These are phyloP conservation scores for Lytechinus variegatus DNA, from an alignment of 35 echinoderm and acorn worm species.

Conservation along the genomic window DNA sequence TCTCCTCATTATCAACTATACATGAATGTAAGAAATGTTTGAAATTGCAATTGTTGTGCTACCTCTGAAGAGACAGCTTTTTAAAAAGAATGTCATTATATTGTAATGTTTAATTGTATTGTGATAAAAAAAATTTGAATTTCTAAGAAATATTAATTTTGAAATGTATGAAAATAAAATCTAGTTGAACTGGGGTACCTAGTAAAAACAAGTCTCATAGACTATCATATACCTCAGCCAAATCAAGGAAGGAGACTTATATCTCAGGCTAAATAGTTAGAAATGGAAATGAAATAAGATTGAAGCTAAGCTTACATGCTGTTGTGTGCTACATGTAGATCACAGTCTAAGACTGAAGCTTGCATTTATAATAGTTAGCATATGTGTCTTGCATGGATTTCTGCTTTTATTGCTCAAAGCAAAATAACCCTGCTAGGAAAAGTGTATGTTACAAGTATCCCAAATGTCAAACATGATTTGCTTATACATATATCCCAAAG, in stretches of 20 bases:
- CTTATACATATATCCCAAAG: neutral
- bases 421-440: neutral
- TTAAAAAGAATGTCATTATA: conserved; percentile 52
- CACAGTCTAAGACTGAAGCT: conserved; percentile 53
- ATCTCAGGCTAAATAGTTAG: conserved; percentile 46
- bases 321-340: conserved; percentile 54
- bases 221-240: conserved; percentile 41
- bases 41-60: conserved; percentile 57
- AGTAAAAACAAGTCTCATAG: conserved; percentile 2
- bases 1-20: conserved; percentile 7
- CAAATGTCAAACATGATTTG: conserved; percentile 41
- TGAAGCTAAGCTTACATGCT: conserved; percentile 50
- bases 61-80: conserved; percentile 54
- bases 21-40: conserved; percentile 17
- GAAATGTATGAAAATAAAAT: conserved; percentile 35
- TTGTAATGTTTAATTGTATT: conserved; percentile 13
- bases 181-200: conserved; percentile 22
- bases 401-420: conserved; percentile 50
- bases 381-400: conserved; percentile 35
- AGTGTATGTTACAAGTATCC: neutral
- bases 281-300: conserved; percentile 34
- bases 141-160: conserved; percentile 51
- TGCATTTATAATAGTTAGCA: neutral
- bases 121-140: conserved; percentile 45
- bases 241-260: conserved; percentile 23